A percentile compares a stretch with the other conserved stretches of the same genome.
Evolutionary conservation across 2,888 invertebrate species (phyloP).

Genomic region (Pachydiplax longipennis): DNA sequence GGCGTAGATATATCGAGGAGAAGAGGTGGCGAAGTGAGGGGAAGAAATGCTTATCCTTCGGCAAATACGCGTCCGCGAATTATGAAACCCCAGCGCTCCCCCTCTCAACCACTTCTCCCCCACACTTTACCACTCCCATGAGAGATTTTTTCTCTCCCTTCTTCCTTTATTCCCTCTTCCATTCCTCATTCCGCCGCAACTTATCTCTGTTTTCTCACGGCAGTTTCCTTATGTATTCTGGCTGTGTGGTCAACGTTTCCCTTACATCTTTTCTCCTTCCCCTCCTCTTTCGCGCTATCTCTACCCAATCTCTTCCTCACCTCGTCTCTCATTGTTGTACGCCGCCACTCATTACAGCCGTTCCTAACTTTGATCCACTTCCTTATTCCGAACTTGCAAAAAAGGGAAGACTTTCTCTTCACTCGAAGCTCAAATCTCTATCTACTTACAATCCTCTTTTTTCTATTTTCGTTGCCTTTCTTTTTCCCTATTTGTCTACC

Average conservation of each 20-base stretch:
- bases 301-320: background rate
- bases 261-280: background rate
- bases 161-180: background rate
- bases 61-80: constrained; percentile 21
- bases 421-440: background rate
- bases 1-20: background rate
- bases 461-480: background rate
- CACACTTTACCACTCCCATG: background rate
- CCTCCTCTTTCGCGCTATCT: background rate
- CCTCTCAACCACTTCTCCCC: background rate
- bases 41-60: background rate
- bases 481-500: background rate
- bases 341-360: background rate
- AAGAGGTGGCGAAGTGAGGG: background rate
- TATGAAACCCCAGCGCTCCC: background rate
- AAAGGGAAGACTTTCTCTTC: background rate
- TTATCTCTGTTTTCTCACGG: background rate
- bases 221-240: background rate
- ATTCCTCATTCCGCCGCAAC: background rate
- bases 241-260: background rate
- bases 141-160: background rate
- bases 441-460: background rate
- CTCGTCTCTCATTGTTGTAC: background rate
- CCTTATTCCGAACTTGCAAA: background rate
- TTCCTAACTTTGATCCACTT: background rate